A percentile compares a stretch with the other conserved stretches of the same genome.
phyloP scores from a whole-genome alignment of 2,113 vertebrate species.

The Orientallactaga bullata region DNA sequence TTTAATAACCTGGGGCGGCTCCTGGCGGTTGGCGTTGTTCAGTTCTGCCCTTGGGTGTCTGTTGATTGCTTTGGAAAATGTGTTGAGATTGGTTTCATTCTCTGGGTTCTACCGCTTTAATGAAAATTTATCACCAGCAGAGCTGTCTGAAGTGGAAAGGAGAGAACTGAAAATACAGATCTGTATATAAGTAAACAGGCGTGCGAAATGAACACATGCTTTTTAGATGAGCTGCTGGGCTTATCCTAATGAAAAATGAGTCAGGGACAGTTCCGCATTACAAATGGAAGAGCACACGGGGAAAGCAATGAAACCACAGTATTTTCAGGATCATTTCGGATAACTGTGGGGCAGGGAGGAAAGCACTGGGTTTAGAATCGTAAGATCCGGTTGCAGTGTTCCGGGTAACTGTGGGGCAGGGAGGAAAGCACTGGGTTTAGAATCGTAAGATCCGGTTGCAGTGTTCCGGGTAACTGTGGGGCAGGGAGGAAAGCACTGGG shows the following conservation, averaged over 20 bases:
- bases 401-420: neutral
- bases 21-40: slow-evolving; percentile 63
- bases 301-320: neutral
- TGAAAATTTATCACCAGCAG: slow-evolving; percentile 72
- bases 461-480: neutral
- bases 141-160: slow-evolving; percentile 67
- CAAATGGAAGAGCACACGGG: neutral
- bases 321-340: neutral
- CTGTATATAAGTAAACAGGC: slow-evolving; percentile 40
- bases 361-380: neutral
- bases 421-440: neutral
- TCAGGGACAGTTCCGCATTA: neutral
- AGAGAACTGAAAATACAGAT: slow-evolving; percentile 55
- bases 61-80: slow-evolving; percentile 77
- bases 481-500: neutral
- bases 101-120: slow-evolving; percentile 60
- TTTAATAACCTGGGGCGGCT: slow-evolving; percentile 56
- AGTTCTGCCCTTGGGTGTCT: slow-evolving; percentile 65
- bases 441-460: neutral
- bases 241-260: slow-evolving; percentile 45
- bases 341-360: accelerated
- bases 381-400: neutral
- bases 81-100: slow-evolving; percentile 68
- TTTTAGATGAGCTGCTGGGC: neutral
- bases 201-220: slow-evolving; percentile 4